Base-by-base conservation (phyloP, 1,140 invertebrate species). In the Heliothis virescens region DNA sequence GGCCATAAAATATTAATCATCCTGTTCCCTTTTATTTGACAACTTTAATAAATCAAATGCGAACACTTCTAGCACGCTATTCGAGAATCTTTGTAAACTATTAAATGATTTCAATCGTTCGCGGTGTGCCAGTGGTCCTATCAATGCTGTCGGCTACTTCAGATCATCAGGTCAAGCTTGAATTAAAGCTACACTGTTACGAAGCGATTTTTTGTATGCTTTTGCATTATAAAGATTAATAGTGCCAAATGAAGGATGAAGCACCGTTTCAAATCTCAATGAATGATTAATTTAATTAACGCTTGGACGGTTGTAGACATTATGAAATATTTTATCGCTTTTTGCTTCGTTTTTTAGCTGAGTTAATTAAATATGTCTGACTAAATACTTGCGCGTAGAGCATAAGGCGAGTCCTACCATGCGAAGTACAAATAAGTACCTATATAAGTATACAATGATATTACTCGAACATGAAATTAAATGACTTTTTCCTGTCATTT, bases 161-260 rank as follows among this genome's bases (percentile, higher is more conserved):
- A 79, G 86, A 84, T 87, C 82, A 85, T 67, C 26, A 73, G 86
- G 81, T 85, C 86, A 82, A 79, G 15, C 62, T 72, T 67, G 71
- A 73, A 79, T 82, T 53, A 82, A 80, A 79, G 78, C 69, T 83
- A 57, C 60, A 18, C 26, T 63, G 26, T 75, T 67, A 82, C 79
- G 79, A 83, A 41, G 75, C 60, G 52, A 69, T 60, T 80, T n/a
- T 78, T 80, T 26, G 34, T 77, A n/a, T 57, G n/a, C 53, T 41
- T 80, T 57, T 10, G 13, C 57, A 29, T 59, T 41, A 41, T 41
- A 41, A 41, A 41, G 34, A 41, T 41, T 16, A 15, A 53, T 53
- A 53, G 52, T 53, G 52, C 52, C n/a, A 53, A 53, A 53, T 53
- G n/a, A 15, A 13, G 13, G 13, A n/a, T 53, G 13, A 53, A 4